Conservation (phyloP, 2,888 invertebrate species). For the Parnassius mnemosyne region DNA sequence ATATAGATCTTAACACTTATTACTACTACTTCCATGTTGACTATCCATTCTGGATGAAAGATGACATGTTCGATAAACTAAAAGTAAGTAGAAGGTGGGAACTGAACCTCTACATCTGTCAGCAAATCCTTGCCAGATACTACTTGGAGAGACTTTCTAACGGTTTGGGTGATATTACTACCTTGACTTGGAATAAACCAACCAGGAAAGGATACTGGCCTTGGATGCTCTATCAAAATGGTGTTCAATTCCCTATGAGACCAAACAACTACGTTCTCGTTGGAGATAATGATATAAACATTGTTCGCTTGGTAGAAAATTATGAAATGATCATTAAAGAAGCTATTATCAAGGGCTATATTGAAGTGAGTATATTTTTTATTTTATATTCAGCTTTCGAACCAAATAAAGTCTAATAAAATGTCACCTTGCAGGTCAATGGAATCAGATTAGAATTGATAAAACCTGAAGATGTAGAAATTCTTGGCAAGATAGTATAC, state of each 20-base stretch:
- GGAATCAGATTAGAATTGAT: constrained; percentile 59
- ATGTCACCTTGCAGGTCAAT: constrained; percentile 50
- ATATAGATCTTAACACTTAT: constrained; percentile 82
- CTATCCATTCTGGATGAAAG: constrained; percentile 82
- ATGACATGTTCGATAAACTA: constrained; percentile 60
- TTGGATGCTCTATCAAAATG: constrained; percentile 76
- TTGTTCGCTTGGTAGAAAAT: constrained; percentile 58
- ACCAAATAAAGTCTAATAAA: too few species aligned
- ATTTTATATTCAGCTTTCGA: too few species aligned
- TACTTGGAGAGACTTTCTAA: constrained; percentile 77
- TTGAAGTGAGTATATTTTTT: constrained; percentile 52
- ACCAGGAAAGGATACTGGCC: constrained; percentile 80
- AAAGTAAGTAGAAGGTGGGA: constrained; percentile 68
- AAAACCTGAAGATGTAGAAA: constrained; percentile 74
- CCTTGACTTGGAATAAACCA: constrained; percentile 69
- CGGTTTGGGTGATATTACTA: constrained; percentile 63
- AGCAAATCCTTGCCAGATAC: constrained; percentile 84
- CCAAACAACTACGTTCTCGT: constrained; percentile 63
- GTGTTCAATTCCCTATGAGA: constrained; percentile 76
- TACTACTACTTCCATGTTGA: constrained; percentile 82
- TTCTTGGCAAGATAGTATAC: constrained; percentile 76
- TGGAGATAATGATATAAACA: constrained; percentile 50
- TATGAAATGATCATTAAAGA: constrained; percentile 80
- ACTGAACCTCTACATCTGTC: constrained; percentile 81
- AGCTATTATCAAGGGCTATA: constrained; percentile 78